These are phyloP conservation scores for Astropecten irregularis DNA, from an alignment of 53 echinoderm and acorn worm species.

Conservation along the genomic window DNA sequence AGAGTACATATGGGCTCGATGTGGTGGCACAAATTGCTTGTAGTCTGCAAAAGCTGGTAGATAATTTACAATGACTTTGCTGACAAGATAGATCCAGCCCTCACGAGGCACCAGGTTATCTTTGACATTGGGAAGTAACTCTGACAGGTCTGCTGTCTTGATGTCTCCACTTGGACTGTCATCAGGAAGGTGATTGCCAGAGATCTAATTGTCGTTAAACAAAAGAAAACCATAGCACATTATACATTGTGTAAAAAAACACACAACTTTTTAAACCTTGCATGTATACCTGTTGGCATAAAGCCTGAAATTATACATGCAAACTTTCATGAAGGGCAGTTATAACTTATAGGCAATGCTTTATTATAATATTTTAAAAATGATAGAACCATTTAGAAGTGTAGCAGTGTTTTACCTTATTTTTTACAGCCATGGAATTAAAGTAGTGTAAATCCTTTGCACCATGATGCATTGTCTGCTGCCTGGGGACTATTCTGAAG, in stretches of 20 bases:
- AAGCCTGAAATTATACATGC: too few relatives aligned
- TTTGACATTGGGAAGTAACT: not conserved
- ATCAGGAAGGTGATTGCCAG: conserved; percentile 12
- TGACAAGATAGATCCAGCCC: conserved; percentile 1
- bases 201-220: too few relatives aligned
- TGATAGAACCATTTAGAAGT: too few relatives aligned
- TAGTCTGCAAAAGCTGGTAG: conserved; percentile 11
- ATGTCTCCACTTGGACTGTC: conserved; percentile 5
- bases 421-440: conserved; percentile 60
- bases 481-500: conserved; percentile 38
- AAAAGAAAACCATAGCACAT: too few relatives aligned
- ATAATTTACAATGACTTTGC: not conserved
- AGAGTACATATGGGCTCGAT: not conserved
- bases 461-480: conserved; percentile 23
- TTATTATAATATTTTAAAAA: too few relatives aligned
- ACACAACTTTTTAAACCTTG: too few relatives aligned
- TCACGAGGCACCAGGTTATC: conserved; percentile 13
- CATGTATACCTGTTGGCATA: too few relatives aligned
- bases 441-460: conserved; percentile 52
- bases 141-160: not conserved
- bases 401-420: too few relatives aligned
- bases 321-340: too few relatives aligned
- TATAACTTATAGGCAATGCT: too few relatives aligned
- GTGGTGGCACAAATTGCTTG: not conserved
- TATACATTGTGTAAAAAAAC: too few relatives aligned